phyloP scores from a whole-genome alignment of 2,888 invertebrate genomes.

The Cylloceria caligata region DNA sequence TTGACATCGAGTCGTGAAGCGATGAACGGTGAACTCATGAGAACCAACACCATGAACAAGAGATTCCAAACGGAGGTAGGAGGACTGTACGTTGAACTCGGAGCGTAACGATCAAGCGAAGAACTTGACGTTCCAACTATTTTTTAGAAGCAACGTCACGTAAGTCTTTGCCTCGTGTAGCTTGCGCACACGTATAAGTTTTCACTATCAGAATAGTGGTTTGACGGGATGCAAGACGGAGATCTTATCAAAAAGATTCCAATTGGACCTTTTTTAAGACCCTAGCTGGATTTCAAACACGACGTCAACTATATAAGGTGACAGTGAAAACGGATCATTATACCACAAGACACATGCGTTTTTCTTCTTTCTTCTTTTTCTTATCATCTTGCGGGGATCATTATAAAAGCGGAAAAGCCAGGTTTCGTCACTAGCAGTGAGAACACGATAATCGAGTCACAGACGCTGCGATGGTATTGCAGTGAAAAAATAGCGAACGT shows the following conservation, averaged over 20 bases:
- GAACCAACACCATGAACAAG: slow-evolving; percentile 7
- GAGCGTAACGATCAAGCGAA: background rate
- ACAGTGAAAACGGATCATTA: slow-evolving; percentile 9
- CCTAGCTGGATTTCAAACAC: background rate
- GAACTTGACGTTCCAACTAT: slow-evolving; percentile 4
- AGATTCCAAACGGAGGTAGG: slow-evolving; percentile 5
- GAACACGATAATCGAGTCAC: background rate
- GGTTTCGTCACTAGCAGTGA: background rate
- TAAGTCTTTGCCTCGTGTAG: background rate
- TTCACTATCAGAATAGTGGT: no score
- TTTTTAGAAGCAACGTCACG: background rate
- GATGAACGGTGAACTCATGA: slow-evolving; percentile 17
- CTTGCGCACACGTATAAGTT: background rate
- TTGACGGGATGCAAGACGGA: no score
- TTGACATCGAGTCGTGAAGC: background rate
- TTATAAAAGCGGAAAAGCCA: slow-evolving; percentile 3
- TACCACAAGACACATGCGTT: slow-evolving; percentile 1
- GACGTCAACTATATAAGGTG: slow-evolving; percentile 12
- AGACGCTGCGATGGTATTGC: no score
- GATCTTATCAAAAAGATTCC: background rate
- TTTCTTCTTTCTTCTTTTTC: background rate
- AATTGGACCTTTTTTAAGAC: background rate
- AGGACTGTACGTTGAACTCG: background rate
- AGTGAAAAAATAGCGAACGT: no score
- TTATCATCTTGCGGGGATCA: background rate